phyloP scores from a whole-genome alignment of 1,140 invertebrate species.

The Dufourea novaeangliae region DNA sequence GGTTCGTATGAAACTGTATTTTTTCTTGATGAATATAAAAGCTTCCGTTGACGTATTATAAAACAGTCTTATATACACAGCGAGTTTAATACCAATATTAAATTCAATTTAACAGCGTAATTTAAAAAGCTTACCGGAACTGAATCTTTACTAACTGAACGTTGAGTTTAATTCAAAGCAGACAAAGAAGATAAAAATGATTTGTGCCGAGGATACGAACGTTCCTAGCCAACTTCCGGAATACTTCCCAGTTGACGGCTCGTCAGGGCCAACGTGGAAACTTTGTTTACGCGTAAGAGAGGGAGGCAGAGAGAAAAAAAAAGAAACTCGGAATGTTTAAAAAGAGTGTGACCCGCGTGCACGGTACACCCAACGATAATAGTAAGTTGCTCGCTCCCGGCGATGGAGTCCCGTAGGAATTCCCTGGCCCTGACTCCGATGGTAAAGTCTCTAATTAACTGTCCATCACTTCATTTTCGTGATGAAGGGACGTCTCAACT shows the following conservation, averaged over 20 bases:
- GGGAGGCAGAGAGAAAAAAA: background rate
- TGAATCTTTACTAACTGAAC: background rate
- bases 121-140: background rate
- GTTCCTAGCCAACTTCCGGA: background rate
- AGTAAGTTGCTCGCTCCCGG: conserved; percentile 18
- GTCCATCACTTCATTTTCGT: conserved; percentile 60
- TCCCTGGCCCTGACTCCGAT: conserved; percentile 38
- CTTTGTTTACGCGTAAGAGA: background rate
- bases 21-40: no score
- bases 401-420: conserved; percentile 27
- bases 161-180: background rate
- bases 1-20: no score
- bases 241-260: background rate
- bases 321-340: background rate
- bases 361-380: conserved; percentile 27
- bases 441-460: conserved; percentile 69
- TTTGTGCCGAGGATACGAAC: background rate
- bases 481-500: conserved; percentile 31
- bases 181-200: background rate
- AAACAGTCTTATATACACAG: no score
- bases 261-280: background rate
- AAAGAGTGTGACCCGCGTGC: conserved; percentile 15
- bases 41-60: no score
- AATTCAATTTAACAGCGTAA: no score
- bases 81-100: no score